Evolutionary conservation across 2,888 invertebrate genomes (phyloP), one percentile per base, ranked within the genome.

Genomic region (Tachina fera): DNA sequence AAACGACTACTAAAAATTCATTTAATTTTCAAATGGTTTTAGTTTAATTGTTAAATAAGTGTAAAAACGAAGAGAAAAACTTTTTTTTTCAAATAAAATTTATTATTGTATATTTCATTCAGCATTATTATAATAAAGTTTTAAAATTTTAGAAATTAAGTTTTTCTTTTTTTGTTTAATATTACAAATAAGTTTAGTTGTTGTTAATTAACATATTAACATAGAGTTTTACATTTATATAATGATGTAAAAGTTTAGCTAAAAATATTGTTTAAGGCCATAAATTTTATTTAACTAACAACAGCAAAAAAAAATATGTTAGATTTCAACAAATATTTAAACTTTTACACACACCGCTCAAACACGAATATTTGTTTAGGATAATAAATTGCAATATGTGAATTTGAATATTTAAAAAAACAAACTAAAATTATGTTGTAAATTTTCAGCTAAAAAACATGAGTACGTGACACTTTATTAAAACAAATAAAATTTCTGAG

Each of bases 131-230:
- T 71, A 80, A 80, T 83, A 77, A 77, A 83, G 77, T 83, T 83
- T 83, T 39, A 49, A 65, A 75, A 70, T 75, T 72, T 71, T 72
- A 58, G 41, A 19, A 60, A 77, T 58, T 65, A 9, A 19, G n/a
- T 71, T 71, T 3, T 49, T 68, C 3, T 74, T 83, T 68, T 43
- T 45, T 78, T 16, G 49, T 63, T 10, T 67, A 60, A 16, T 11
- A 2, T 14, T 0, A 16, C 43, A 47, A 70, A 43, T 49, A 77
- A 77, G 49, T 83, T 77, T 68, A 81, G 65, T 74, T 51, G 56
- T 67, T 79, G 80, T 80, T 83, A 83, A 86, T 86, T 86, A 86
- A 86, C 86, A 86, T 86, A 83, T 86, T 86, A 83, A 83, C 86
- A 86, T 53, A 79, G 65, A 79, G 79, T 83, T 86, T 83, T 80